Evolutionary conservation across 2,888 invertebrate species (phyloP).

Genomic region (Diabrotica balteata): DNA sequence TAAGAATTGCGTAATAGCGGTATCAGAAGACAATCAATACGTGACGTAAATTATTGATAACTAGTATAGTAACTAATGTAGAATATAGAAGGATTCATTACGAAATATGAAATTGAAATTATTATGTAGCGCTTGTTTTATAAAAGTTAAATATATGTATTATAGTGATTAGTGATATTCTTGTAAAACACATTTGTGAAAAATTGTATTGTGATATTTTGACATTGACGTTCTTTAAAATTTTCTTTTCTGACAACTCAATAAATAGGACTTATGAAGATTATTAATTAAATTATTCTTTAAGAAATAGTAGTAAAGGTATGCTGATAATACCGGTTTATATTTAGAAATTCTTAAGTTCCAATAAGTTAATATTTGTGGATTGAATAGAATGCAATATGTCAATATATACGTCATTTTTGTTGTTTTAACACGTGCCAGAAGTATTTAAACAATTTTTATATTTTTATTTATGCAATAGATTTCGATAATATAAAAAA

Average conservation of each 20-base stretch:
- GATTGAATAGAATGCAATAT: not conserved
- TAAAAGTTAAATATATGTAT: no score
- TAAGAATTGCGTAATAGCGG: no score
- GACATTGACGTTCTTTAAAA: constrained; percentile 17
- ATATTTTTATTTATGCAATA: constrained; percentile 4
- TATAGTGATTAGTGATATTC: no score
- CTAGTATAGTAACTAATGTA: no score
- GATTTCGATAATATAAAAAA: constrained; percentile 1
- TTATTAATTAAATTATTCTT: constrained; percentile 15
- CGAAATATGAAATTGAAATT: no score
- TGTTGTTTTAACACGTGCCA: constrained; percentile 27
- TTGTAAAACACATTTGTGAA: not conserved
- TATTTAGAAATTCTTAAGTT: not conserved
- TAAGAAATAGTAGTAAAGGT: constrained; percentile 17
- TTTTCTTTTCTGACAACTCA: constrained; percentile 11
- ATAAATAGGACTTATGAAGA: constrained; percentile 26
- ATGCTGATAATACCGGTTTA: not conserved
- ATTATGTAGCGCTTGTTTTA: no score
- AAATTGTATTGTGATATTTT: not conserved
- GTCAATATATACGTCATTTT: constrained; percentile 19
- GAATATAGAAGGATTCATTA: no score
- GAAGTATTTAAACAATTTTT: constrained; percentile 16
- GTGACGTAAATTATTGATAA: no score
- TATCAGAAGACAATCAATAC: no score
- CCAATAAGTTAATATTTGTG: not conserved